These are phyloP conservation scores for Dicentrarchus labrax DNA, from an alignment of 2,113 vertebrate genomes.

Conservation along the genomic window DNA sequence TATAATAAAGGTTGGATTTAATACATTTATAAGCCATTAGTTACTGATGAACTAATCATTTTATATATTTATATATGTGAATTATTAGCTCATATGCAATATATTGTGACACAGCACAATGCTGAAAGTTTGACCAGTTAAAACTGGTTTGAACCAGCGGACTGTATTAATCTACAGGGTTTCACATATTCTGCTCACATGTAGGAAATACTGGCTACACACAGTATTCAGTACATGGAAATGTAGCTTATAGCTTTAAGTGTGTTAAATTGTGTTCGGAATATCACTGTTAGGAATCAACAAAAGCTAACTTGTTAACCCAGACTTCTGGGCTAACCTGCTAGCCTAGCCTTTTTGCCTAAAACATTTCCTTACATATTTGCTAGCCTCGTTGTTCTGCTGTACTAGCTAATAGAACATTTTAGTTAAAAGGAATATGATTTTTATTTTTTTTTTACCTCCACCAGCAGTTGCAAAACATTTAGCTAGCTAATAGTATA, in stretches of 20 bases:
- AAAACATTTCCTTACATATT: background rate
- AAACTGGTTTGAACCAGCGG: background rate
- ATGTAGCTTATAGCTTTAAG: background rate
- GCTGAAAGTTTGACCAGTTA: background rate
- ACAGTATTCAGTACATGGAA: background rate
- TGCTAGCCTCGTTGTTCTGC: background rate
- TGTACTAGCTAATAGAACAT: background rate
- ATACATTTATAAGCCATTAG: conserved; percentile 22
- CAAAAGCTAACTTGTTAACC: background rate
- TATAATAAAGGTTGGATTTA: background rate
- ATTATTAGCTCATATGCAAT: background rate
- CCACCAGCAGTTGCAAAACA: background rate
- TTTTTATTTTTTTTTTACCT: background rate
- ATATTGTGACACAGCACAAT: background rate
- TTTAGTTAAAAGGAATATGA: too few species aligned
- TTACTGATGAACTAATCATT: background rate
- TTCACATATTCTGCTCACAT: too few species aligned
- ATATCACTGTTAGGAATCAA: too few species aligned
- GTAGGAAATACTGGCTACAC: background rate
- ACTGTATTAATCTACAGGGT: too few species aligned
- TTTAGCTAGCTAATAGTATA: background rate
- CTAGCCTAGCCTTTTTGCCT: background rate
- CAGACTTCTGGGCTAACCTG: background rate
- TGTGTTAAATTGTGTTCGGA: background rate
- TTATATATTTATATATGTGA: background rate